A percentile compares a stretch with the other conserved stretches of the same genome.
These are phyloP conservation scores for Urosaurus nigricauda DNA, from an alignment of 2,797 vertebrate species.

Conservation along the genomic window DNA sequence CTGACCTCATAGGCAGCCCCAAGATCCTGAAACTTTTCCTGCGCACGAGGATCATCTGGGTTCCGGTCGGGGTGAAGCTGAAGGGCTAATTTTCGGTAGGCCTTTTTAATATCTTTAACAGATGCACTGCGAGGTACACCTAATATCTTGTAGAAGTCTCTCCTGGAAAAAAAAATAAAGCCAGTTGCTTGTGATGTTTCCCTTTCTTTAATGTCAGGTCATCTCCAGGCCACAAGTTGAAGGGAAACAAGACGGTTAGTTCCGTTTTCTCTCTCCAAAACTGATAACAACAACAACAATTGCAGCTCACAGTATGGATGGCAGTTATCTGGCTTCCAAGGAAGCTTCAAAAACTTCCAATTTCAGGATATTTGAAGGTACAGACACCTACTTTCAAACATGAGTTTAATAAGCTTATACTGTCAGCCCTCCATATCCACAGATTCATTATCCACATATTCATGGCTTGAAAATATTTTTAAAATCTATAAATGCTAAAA, in stretches of 20 bases:
- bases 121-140: constrained; percentile 92
- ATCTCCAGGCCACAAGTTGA: not conserved
- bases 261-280: not conserved
- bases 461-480: no score
- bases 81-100: constrained; percentile 95
- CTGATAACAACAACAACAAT: not conserved
- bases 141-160: constrained; percentile 97
- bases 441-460: no score
- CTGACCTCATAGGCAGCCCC: constrained; percentile 97
- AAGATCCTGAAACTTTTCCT: constrained; percentile 96
- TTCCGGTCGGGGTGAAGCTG: constrained; percentile 98
- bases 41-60: constrained; percentile 92
- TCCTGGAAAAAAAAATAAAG: constrained; percentile 73
- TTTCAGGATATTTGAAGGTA: no score
- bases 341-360: not conserved
- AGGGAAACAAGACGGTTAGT: not conserved
- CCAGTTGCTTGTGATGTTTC: not conserved
- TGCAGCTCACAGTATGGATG: not conserved
- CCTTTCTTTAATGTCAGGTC: not conserved
- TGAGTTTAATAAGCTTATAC: not conserved
- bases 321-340: not conserved
- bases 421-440: no score
- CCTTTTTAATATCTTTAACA: constrained; percentile 97
- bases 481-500: no score
- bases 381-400: not conserved